Conservation (phyloP, 2,113 vertebrate species). For the Gambusia affinis region DNA sequence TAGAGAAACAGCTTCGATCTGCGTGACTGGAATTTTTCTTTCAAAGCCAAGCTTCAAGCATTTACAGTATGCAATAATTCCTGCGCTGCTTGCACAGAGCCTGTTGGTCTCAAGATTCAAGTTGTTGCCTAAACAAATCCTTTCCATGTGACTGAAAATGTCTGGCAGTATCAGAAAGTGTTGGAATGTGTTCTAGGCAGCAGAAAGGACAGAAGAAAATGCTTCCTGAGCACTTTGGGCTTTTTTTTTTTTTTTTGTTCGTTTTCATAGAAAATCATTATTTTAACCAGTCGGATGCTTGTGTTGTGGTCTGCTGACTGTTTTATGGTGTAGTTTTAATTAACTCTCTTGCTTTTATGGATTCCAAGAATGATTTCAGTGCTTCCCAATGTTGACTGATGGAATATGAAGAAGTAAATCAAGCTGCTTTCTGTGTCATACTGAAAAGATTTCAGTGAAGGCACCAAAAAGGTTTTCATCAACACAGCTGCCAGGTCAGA, state of each 20-base stretch:
- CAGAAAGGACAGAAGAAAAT: not conserved
- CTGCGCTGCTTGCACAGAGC: slow-evolving; percentile 12
- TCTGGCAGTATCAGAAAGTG: not conserved
- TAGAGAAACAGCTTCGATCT: not conserved
- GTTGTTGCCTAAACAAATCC: slow-evolving; percentile 1
- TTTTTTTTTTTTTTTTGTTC: not conserved
- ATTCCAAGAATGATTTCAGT: not conserved
- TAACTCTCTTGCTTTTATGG: not conserved
- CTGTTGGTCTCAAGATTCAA: not conserved
- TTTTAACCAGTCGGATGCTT: not conserved
- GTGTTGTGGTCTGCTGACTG: not conserved
- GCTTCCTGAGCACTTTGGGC: not conserved
- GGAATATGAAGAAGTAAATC: not conserved
- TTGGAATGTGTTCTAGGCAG: not conserved
- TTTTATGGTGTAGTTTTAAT: not conserved
- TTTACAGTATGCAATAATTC: not conserved
- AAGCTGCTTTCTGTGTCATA: too few species aligned
- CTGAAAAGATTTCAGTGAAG: not conserved
- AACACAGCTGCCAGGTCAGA: not conserved
- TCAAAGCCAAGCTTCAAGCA: not conserved
- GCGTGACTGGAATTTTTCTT: not conserved
- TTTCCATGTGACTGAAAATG: not conserved
- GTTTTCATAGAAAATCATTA: not conserved
- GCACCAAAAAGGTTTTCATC: not conserved
- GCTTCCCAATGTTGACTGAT: not conserved